These are phyloP conservation scores for Drosophila nr. perissopoda DNA, from an alignment of 2,888 invertebrate species.

Conservation along the genomic window DNA sequence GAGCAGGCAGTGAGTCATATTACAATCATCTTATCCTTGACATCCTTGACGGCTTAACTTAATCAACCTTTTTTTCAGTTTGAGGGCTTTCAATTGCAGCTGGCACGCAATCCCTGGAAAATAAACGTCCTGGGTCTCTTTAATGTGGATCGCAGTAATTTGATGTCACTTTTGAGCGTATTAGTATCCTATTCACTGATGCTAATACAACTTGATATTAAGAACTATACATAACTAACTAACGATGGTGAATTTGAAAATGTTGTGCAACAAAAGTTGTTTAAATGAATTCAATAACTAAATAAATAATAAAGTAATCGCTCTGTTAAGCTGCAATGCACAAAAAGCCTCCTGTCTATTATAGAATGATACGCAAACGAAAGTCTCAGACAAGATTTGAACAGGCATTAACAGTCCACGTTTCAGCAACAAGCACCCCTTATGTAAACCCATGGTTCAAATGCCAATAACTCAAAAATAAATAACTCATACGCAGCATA, in stretches of 20 bases:
- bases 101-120: conserved; percentile 48
- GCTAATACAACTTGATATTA: conserved; percentile 60
- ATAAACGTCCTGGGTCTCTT: conserved; percentile 44
- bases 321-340: background rate
- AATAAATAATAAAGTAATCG: background rate
- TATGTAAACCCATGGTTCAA: conserved; percentile 37
- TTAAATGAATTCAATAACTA: background rate
- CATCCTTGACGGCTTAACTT: background rate
- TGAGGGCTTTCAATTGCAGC: conserved; percentile 56
- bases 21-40: background rate
- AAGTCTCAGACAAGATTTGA: conserved; percentile 32
- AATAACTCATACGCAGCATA: conserved; percentile 74
- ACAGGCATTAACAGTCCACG: conserved; percentile 26
- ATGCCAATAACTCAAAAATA: conserved; percentile 75
- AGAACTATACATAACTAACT: conserved; percentile 25
- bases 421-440: conserved; percentile 11
- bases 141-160: conserved; percentile 7
- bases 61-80: conserved; percentile 30
- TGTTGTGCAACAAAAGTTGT: background rate
- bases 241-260: background rate
- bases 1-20: conserved; percentile 41
- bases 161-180: conserved; percentile 13
- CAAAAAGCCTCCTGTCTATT: background rate
- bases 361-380: conserved; percentile 1
- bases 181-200: conserved; percentile 46